phyloP scores from a whole-genome alignment of 2,797 vertebrate species.

The Tauraco hartlaubi region DNA sequence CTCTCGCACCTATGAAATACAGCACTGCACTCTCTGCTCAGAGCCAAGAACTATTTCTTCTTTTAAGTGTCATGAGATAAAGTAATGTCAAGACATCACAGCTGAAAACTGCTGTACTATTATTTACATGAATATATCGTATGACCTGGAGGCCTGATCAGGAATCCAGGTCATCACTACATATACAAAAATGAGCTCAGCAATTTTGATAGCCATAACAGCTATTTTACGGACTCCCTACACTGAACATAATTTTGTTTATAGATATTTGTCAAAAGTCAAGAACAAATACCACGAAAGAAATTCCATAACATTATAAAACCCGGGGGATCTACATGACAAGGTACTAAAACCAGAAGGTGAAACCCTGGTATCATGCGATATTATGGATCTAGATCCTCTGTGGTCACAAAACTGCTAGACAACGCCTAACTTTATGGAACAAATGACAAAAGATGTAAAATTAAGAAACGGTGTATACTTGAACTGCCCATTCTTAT shows the following conservation, averaged over 20 bases:
- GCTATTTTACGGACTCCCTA: background rate
- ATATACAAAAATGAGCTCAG: background rate
- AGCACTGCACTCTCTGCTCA: background rate
- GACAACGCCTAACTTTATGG: background rate
- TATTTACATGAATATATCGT: background rate
- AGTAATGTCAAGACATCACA: background rate
- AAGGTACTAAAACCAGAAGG: background rate
- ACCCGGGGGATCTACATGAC: background rate
- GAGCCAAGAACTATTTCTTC: background rate
- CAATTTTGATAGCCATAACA: background rate
- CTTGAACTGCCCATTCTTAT: background rate
- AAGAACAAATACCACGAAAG: background rate
- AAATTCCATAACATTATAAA: background rate
- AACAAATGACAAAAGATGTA: background rate
- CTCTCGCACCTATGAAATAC: background rate
- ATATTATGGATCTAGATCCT: background rate
- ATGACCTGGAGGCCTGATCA: background rate
- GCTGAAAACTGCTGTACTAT: background rate
- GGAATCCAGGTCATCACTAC: background rate
- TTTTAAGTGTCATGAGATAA: background rate
- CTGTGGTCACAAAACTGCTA: background rate
- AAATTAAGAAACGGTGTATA: background rate
- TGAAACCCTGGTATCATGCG: background rate
- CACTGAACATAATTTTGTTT: background rate
- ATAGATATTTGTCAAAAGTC: background rate